Percentiles rank a stretch among this genome's conserved stretches.
phyloP scores from a whole-genome alignment of 2,888 invertebrate species.

The Nephrocerus scutellatus region DNA sequence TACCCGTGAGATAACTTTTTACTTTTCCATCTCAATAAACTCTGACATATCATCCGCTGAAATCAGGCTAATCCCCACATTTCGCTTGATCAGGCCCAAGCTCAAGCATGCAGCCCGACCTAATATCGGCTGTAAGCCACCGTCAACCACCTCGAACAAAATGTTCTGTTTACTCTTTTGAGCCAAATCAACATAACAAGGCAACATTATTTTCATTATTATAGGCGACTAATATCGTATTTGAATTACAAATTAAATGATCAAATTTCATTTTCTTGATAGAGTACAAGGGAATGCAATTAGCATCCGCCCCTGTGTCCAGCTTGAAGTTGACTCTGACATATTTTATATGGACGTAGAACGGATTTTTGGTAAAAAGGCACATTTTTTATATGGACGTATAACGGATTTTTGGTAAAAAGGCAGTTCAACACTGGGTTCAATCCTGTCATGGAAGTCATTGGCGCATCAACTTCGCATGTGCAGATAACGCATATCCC shows the following conservation, averaged over 20 bases:
- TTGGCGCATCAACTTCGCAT: too few relatives aligned
- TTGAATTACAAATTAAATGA: conserved; percentile 6
- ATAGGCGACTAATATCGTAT: conserved; percentile 11
- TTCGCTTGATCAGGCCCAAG: conserved; percentile 4
- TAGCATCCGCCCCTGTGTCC: too few relatives aligned
- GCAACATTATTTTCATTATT: conserved; percentile 14
- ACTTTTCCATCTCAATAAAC: conserved; percentile 10
- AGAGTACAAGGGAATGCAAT: conserved; percentile 13
- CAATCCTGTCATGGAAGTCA: too few relatives aligned
- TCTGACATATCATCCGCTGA: conserved; percentile 7
- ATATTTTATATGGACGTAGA: conserved; percentile 7
- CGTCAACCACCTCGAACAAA: conserved; percentile 12
- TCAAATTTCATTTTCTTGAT: conserved; percentile 13
- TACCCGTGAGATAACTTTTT: conserved; percentile 17
- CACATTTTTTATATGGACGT: background rate
- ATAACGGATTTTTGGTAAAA: too few relatives aligned
- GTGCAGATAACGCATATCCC: too few relatives aligned
- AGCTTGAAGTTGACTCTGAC: conserved; percentile 12
- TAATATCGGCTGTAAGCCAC: conserved; percentile 12
- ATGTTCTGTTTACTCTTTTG: conserved; percentile 2
- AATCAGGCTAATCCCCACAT: conserved; percentile 8
- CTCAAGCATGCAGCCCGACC: conserved; percentile 8
- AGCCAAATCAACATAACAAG: conserved; percentile 10
- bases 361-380: too few relatives aligned
- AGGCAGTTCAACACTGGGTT: too few relatives aligned